Percentiles rank a stretch among this genome's conserved stretches.
phyloP scores from a whole-genome alignment of 2,113 vertebrate genomes.

The Helogale parvula region DNA sequence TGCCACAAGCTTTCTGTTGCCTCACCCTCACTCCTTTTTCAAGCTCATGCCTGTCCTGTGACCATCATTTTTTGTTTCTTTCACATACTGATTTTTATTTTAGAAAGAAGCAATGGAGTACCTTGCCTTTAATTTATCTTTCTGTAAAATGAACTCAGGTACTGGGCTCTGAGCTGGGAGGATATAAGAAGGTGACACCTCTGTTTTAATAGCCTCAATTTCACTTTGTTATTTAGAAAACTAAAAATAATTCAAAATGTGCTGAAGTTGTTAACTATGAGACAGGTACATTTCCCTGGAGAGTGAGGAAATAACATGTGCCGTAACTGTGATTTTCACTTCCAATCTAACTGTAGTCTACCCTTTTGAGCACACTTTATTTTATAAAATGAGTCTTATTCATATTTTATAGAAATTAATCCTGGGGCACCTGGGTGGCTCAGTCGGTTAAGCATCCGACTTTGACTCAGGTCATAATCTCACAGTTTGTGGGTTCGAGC shows the following conservation, averaged over 20 bases:
- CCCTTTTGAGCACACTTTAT: not conserved
- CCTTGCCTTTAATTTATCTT: not conserved
- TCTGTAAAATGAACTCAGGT: not conserved
- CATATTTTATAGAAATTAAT: too few relatives aligned
- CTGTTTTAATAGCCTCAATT: constrained; percentile 7
- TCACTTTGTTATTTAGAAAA: constrained; percentile 29
- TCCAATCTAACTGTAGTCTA: not conserved
- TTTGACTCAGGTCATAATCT: too few relatives aligned
- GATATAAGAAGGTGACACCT: not conserved
- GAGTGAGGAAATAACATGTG: not conserved
- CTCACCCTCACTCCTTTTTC: not conserved
- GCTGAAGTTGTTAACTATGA: not conserved
- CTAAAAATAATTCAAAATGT: not conserved
- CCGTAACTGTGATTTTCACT: not conserved
- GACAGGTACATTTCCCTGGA: not conserved
- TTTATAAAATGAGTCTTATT: not conserved
- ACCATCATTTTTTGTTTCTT: not conserved
- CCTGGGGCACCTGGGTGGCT: too few relatives aligned
- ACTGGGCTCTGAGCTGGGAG: not conserved
- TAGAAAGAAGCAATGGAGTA: not conserved
- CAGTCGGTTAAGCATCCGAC: too few relatives aligned
- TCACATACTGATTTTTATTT: constrained; percentile 17
- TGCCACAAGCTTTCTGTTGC: not conserved
- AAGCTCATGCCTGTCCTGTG: not conserved
- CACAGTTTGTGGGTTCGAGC: too few relatives aligned